Evolutionary conservation across 2,113 vertebrate genomes (phyloP).

Genomic region (Piliocolobus tephrosceles): DNA sequence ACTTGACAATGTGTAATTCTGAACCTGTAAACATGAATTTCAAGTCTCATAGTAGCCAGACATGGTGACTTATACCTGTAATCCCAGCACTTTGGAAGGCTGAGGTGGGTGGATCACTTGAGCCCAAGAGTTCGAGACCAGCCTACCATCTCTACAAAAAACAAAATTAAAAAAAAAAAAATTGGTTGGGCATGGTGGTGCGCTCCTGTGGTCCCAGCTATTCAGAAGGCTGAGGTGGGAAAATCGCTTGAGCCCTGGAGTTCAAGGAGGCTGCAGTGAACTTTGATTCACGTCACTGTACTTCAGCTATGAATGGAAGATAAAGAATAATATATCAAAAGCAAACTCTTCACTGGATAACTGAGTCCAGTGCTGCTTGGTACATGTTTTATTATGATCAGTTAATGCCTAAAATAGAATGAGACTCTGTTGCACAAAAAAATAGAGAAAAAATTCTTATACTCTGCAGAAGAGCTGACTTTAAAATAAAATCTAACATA

Average conservation of each 20-base stretch:
- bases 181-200: no score
- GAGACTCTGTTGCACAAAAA: neutral
- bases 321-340: slow-evolving; percentile 15
- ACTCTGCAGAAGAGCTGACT: neutral
- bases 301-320: neutral
- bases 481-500: neutral
- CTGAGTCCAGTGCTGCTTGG: neutral
- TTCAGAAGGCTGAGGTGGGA: no score
- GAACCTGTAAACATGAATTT: neutral
- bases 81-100: no score
- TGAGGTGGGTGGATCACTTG: no score
- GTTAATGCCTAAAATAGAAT: neutral
- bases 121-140: no score
- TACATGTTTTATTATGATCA: neutral
- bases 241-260: no score
- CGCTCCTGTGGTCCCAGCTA: no score
- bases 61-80: no score
- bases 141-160: no score
- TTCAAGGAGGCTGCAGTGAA: no score
- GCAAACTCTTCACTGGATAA: neutral
- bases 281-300: no score
- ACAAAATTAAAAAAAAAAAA: no score
- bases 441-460: neutral
- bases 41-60: neutral
- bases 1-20: neutral